Conservation (phyloP, 2,113 vertebrate genomes). For the Opisthocomus hoazin region DNA sequence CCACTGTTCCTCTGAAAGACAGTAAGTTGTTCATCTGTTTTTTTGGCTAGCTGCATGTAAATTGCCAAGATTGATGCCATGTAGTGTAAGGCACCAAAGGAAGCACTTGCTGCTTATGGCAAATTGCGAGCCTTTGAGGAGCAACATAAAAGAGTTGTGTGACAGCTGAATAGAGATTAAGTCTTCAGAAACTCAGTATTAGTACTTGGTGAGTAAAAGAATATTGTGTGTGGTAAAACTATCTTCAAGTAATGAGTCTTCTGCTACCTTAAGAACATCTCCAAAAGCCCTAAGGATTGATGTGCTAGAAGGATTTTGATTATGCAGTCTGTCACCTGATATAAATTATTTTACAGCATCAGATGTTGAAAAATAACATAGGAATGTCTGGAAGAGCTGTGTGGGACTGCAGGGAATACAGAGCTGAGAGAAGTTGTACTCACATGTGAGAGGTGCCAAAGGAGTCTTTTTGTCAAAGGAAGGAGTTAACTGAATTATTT, state of each 20-base stretch:
- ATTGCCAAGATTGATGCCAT: not conserved
- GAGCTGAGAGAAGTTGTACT: not conserved
- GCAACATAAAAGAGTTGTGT: not conserved
- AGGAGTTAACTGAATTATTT: not conserved
- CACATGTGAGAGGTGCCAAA: not conserved
- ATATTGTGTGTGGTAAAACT: not conserved
- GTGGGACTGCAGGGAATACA: not conserved
- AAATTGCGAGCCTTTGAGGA: not conserved
- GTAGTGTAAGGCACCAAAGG: not conserved
- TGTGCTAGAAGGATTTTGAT: not conserved
- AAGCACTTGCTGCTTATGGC: not conserved
- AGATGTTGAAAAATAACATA: not conserved
- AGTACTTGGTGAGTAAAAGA: not conserved
- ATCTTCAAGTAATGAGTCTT: not conserved
- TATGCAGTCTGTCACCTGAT: not conserved
- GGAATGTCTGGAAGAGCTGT: not conserved
- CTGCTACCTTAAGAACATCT: not conserved
- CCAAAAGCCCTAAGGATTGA: not conserved
- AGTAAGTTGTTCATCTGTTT: rapidly evolving
- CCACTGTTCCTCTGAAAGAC: not conserved
- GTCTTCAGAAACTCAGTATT: not conserved
- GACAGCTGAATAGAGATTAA: not conserved
- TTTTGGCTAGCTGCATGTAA: not conserved
- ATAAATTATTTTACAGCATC: not conserved
- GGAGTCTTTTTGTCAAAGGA: not conserved